phyloP scores from a whole-genome alignment of 2,888 invertebrate species.

The Mimas tiliae region DNA sequence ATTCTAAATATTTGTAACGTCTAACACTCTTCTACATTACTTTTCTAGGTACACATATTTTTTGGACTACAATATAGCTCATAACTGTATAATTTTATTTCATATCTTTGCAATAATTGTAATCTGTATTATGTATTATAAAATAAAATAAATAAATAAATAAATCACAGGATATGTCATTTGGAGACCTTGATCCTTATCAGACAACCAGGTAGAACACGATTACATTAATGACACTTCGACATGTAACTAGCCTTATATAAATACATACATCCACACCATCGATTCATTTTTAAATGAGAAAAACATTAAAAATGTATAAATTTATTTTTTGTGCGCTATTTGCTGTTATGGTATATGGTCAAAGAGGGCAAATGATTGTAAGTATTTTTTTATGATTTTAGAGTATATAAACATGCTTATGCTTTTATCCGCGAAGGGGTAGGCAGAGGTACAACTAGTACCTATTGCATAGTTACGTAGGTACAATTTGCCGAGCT shows the following conservation, averaged over 20 bases:
- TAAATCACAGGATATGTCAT: constrained; percentile 2
- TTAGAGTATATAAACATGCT: too few species aligned
- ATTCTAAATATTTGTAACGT: too few species aligned
- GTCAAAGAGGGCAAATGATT: not conserved
- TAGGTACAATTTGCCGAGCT: too few species aligned
- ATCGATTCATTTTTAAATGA: not conserved
- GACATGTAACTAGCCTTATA: not conserved
- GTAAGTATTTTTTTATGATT: not conserved
- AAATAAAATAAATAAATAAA: not conserved
- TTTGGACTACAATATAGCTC: too few species aligned
- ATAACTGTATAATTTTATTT: too few species aligned
- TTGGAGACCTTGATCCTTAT: not conserved
- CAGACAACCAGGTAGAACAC: not conserved
- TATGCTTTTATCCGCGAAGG: too few species aligned
- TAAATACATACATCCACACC: not conserved
- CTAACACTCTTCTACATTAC: too few species aligned
- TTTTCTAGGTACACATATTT: too few species aligned
- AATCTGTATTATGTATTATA: too few species aligned
- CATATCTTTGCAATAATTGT: too few species aligned
- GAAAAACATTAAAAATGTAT: not conserved
- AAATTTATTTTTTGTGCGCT: not conserved
- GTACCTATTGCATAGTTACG: too few species aligned
- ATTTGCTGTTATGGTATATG: not conserved
- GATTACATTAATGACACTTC: not conserved
- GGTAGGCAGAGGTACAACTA: too few species aligned